These are phyloP conservation scores for Cheilinus undulatus DNA, from an alignment of 2,113 vertebrate species.

Conservation along the genomic window DNA sequence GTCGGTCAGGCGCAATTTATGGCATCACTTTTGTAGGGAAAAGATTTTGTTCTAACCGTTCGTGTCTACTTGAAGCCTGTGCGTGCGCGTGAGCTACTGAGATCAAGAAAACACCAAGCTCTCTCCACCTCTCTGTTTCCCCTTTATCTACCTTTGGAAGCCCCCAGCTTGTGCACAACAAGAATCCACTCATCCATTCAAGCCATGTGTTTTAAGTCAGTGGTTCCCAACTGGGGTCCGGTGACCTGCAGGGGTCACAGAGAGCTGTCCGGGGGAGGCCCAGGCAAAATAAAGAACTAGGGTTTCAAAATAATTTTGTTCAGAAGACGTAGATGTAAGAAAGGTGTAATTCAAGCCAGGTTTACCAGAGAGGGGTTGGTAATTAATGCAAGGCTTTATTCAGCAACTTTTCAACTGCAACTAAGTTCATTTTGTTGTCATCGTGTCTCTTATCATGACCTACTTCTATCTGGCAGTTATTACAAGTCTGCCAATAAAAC, in stretches of 20 bases:
- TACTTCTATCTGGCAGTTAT: background rate
- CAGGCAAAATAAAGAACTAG: constrained; percentile 17
- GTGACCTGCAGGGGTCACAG: constrained; percentile 56
- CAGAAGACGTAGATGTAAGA: background rate
- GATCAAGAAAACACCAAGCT: constrained; percentile 19
- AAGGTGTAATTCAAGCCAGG: background rate
- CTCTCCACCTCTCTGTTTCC: background rate
- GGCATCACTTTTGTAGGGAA: constrained; percentile 66
- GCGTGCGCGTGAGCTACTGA: constrained; percentile 8
- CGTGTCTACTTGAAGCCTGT: constrained; percentile 27
- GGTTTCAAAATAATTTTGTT: constrained; percentile 11
- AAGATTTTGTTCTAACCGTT: constrained; percentile 75
- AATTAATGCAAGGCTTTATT: background rate
- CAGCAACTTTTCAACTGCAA: no score
- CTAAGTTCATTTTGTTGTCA: no score
- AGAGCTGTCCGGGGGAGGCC: constrained; percentile 15
- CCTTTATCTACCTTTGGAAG: constrained; percentile 9
- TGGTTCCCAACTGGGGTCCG: constrained; percentile 47
- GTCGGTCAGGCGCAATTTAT: constrained; percentile 71
- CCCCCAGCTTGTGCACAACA: constrained; percentile 33
- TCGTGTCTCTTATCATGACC: background rate
- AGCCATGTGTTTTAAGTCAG: constrained; percentile 70
- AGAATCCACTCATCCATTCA: constrained; percentile 50
- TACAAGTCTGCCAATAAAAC: constrained; percentile 9
- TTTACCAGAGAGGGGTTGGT: background rate